Base-by-base conservation (phyloP, 37 sponge, comb jelly and placozoan species). In the Axinella damicornis region DNA sequence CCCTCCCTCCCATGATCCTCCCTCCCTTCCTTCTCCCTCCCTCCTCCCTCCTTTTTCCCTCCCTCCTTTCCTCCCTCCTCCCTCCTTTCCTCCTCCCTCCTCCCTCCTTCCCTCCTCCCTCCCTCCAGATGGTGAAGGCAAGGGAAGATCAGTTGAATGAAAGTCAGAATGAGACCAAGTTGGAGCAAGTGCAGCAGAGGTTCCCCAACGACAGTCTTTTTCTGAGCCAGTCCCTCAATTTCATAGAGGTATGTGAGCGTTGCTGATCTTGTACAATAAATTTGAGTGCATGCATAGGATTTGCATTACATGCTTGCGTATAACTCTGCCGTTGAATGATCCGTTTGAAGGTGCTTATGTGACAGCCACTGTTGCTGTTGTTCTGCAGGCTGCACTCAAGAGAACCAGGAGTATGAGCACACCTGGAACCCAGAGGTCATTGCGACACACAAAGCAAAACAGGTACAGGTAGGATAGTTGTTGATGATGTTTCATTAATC, bases 81-180 rank as follows among this genome's bases (percentile, higher is more conserved):
- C 46, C 9, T 9, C 46, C 46, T 9, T 46, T 9, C 46, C 46
- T 46, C 9, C 46, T 46, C 46, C 46, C 46, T 46, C 9, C 9
- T 46, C 9, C 9, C 9, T 9, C 46, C 46, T 46, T 46, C 46
- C 9, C 46, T 9, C 9, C 46, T 9, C 34, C 35, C 20, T 57
- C 14, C 31, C 21, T 74, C 25, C 65, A 92, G 92, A 83, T 92
- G 65, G 79, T 87, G 9, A 79, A 87, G 40, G 69, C 74, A 1
- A 57, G 92, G 12, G 92, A 86, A 30, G 62, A 87, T 16, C 61
- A 75, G 21, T 27, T 92, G 27, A 77, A 70, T 22, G 36, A 71
- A 22, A 53, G 53, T 53, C 60, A 87, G 82, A 92, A 92, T 76
- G 88, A 92, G 84, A 27, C 37, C 57, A 92, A 87, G 40, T 38